Conservation (phyloP, 2,113 vertebrate species). For the Vulpes ferrilata region DNA sequence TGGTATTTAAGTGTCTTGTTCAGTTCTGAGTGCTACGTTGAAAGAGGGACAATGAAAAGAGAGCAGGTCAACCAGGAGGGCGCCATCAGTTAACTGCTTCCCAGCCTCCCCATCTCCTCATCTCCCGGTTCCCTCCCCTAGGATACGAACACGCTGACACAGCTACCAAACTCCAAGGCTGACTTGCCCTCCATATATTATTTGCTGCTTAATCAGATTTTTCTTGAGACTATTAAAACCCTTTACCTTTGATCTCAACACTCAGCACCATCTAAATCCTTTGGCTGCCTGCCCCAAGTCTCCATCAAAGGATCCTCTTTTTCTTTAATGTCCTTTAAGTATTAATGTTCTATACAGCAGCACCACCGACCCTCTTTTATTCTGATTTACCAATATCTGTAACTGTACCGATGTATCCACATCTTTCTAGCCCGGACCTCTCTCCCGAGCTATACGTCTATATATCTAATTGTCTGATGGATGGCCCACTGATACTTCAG, state of each 20-base stretch:
- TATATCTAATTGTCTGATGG: background rate
- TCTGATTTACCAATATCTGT: conserved; percentile 1
- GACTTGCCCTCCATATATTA: background rate
- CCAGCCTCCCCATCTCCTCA: background rate
- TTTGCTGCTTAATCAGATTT: background rate
- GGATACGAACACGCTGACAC: background rate
- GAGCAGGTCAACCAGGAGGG: background rate
- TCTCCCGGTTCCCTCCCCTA: background rate
- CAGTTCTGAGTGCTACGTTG: background rate
- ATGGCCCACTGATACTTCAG: background rate
- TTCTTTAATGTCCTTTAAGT: conserved; percentile 1
- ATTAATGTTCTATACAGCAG: background rate
- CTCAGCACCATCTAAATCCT: background rate
- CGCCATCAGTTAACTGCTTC: background rate
- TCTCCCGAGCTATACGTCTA: background rate
- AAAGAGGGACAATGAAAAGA: background rate
- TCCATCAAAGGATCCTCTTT: background rate
- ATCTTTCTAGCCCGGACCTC: background rate
- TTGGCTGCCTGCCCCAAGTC: background rate
- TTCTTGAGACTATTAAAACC: background rate
- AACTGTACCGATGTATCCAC: background rate
- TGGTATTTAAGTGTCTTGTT: background rate
- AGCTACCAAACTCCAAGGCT: background rate
- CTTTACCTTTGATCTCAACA: background rate
- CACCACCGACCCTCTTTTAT: background rate